Conservation (phyloP, 2,888 invertebrate species). For the Vandiemenella viatica region DNA sequence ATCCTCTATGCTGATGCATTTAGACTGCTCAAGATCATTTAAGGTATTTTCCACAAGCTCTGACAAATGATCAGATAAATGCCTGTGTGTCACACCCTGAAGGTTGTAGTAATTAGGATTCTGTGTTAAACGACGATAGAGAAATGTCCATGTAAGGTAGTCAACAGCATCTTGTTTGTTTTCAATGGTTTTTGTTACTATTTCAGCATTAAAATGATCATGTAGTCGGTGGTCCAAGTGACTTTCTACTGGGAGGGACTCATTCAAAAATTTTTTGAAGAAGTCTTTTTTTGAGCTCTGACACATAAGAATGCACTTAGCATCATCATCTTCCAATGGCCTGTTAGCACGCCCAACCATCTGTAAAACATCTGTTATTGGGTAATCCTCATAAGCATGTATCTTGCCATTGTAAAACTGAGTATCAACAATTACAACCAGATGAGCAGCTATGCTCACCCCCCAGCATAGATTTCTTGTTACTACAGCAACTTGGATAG, state of each 20-base stretch:
- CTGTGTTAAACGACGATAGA: constrained; percentile 91
- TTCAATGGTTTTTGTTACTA: constrained; percentile 98
- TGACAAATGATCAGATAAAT: constrained; percentile 94
- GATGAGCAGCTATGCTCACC: constrained; percentile 73
- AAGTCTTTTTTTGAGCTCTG: constrained; percentile 96
- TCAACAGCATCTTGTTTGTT: constrained; percentile 99
- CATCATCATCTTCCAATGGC: constrained; percentile 79
- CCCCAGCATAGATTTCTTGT: constrained; percentile 88
- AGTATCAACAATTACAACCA: constrained; percentile 95
- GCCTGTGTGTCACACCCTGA: constrained; percentile 91
- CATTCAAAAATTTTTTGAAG: constrained; percentile 94
- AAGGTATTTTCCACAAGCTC: constrained; percentile 95
- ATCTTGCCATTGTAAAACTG: constrained; percentile 75
- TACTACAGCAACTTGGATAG: constrained; percentile 83
- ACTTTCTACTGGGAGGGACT: constrained; percentile 93
- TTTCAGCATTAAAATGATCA: constrained; percentile 99
- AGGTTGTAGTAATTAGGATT: constrained; percentile 99
- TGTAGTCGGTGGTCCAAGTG: constrained; percentile 95
- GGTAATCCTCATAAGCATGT: constrained; percentile 87
- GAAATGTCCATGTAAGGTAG: constrained; percentile 97
- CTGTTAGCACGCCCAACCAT: constrained; percentile 96
- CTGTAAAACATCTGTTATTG: constrained; percentile 90
- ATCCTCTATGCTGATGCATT: constrained; percentile 94
- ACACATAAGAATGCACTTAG: constrained; percentile 91
- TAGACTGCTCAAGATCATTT: constrained; percentile 85